Conservation (phyloP, 2,113 vertebrate genomes). For the Solenodon paradoxus region DNA sequence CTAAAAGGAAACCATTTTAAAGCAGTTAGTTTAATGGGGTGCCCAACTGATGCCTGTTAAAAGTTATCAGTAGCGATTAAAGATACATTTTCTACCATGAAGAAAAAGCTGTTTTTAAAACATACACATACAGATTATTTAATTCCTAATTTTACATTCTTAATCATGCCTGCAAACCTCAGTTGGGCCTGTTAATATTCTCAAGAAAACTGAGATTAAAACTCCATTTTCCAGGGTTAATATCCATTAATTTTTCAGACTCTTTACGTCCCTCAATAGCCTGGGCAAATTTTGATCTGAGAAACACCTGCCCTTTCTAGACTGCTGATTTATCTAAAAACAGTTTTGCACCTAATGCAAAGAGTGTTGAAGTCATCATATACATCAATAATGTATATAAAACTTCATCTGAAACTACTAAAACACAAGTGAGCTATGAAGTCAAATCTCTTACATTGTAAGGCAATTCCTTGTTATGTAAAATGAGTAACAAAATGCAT, state of each 20-base stretch:
- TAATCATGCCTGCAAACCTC: background rate
- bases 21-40: conserved; percentile 61
- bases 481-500: background rate
- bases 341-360: background rate
- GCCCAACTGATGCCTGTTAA: conserved; percentile 55
- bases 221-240: conserved; percentile 9
- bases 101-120: background rate
- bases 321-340: conserved; percentile 19
- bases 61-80: conserved; percentile 33
- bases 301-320: conserved; percentile 2
- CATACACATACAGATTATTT: conserved; percentile 18
- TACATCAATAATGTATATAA: background rate
- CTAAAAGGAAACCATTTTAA: conserved; percentile 67
- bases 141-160: conserved; percentile 31
- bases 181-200: conserved; percentile 17
- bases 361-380: background rate
- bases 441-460: background rate
- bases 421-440: background rate
- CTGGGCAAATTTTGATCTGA: background rate
- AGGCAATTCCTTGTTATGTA: background rate
- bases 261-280: background rate
- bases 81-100: conserved; percentile 56
- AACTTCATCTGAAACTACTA: background rate
- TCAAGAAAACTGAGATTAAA: conserved; percentile 41
- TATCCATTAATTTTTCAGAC: background rate